These are phyloP conservation scores for Harpagus bidentatus DNA, from an alignment of 2,113 vertebrate genomes.

Conservation along the genomic window DNA sequence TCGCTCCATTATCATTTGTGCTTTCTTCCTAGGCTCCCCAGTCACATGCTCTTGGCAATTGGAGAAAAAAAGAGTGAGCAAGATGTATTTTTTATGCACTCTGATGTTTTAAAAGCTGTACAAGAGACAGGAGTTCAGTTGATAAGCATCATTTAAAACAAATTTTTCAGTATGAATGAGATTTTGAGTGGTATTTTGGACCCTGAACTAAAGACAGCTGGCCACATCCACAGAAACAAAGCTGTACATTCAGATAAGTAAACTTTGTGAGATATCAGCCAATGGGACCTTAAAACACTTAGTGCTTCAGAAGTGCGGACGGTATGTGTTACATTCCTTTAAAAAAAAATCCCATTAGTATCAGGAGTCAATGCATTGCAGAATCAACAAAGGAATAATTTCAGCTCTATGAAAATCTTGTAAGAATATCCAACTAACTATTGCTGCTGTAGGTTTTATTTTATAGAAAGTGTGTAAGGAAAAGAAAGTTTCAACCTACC, in stretches of 20 bases:
- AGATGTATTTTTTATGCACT: background rate
- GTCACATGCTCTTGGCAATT: background rate
- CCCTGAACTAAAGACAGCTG: background rate
- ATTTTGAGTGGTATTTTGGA: background rate
- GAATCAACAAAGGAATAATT: background rate
- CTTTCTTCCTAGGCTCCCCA: background rate
- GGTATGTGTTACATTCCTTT: fast-evolving
- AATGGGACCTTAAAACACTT: background rate
- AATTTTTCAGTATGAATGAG: background rate
- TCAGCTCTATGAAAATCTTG: background rate
- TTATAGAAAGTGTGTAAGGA: background rate
- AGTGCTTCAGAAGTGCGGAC: background rate
- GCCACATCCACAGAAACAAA: background rate
- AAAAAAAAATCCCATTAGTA: background rate
- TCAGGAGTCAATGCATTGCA: background rate
- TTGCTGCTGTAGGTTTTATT: background rate
- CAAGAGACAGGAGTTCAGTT: background rate
- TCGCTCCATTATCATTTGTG: background rate
- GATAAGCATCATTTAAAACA: background rate
- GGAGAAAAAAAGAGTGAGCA: background rate
- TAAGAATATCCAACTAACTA: background rate
- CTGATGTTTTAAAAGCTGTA: background rate
- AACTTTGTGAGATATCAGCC: background rate
- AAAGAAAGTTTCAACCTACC: background rate
- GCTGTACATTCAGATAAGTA: background rate